phyloP scores from a whole-genome alignment of 2,797 vertebrate genomes.

The Cottoperca gobio region DNA sequence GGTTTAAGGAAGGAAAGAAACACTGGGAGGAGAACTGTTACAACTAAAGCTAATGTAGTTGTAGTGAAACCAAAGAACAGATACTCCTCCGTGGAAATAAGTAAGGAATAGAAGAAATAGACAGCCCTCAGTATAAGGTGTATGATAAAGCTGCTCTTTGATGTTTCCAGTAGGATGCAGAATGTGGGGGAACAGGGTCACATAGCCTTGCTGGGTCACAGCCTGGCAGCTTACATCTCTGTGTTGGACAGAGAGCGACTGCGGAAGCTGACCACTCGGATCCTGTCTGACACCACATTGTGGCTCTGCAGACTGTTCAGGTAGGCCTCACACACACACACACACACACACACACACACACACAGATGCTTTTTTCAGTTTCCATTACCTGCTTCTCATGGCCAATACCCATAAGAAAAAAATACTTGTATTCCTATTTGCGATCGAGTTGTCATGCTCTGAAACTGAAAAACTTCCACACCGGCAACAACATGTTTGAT shows the following conservation, averaged over 20 bases:
- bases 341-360: too few species aligned
- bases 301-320: conserved; percentile 98
- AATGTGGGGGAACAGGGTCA: conserved; percentile 94
- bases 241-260: conserved; percentile 91
- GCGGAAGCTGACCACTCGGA: conserved; percentile 93
- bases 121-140: neutral
- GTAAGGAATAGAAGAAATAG: neutral
- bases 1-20: neutral
- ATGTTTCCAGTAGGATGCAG: conserved; percentile 86
- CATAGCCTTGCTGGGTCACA: conserved; percentile 96
- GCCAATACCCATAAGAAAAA: too few species aligned
- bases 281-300: conserved; percentile 95
- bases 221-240: conserved; percentile 96
- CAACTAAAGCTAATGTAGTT: neutral
- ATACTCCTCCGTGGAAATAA: neutral
- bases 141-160: neutral
- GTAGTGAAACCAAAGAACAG: neutral
- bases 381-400: too few species aligned
- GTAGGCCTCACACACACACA: conserved; percentile 69
- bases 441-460: too few species aligned
- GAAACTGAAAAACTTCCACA: too few species aligned
- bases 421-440: too few species aligned
- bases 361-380: too few species aligned
- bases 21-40: neutral
- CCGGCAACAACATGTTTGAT: too few species aligned